Evolutionary conservation across 2,113 vertebrate species (phyloP), one percentile per base, ranked within the genome.

Genomic region (Vimba vimba): DNA sequence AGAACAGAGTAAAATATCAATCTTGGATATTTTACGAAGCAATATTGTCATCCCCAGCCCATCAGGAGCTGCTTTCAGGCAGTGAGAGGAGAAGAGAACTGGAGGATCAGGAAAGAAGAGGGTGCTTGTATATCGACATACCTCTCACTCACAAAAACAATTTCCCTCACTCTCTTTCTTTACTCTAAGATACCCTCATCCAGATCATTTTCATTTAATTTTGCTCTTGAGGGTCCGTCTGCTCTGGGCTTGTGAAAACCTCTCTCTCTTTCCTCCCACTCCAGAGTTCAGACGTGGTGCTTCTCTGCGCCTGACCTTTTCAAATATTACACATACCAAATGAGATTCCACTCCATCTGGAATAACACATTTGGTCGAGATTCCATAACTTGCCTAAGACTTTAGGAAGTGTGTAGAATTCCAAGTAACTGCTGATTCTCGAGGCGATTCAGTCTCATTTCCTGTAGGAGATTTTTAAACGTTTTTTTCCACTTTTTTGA

Each of bases 291-390:
- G 68, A 84, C 86, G 82, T 79, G 85, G 89, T 89, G 88, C 87
- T 92, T 88, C 89, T 93, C 88, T 88, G 86, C 84, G 39, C 2
- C 68, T 93, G 94, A 95, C 94, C 92, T 94, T 95, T 94, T 91
- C 91, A 91, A 93, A 86, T 94, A 90, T 93, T 89, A 94, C 94
- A 91, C 92, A 92, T 93, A 91, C 84, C 88, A 91, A 94, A 94
- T 94, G 90, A 94, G 93, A 92, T 90, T 92, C 55, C 87, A 84
- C 91, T 88, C 92, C 92, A 91, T 88, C 86, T 91, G 92, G 92
- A 93, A 91, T 86, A 86, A 87, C 88, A 90, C 88, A 88, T 93
- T 90, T 88, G 87, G 89, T 87, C 86, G 82, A 71, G 73, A 87
- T 89, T 87, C 81, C 77, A 88, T 60, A 88, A 82, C 77, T 87